Percentiles rank a stretch among this genome's conserved stretches.
phyloP scores from a whole-genome alignment of 2,113 vertebrate species.

The Penelope pileata region DNA sequence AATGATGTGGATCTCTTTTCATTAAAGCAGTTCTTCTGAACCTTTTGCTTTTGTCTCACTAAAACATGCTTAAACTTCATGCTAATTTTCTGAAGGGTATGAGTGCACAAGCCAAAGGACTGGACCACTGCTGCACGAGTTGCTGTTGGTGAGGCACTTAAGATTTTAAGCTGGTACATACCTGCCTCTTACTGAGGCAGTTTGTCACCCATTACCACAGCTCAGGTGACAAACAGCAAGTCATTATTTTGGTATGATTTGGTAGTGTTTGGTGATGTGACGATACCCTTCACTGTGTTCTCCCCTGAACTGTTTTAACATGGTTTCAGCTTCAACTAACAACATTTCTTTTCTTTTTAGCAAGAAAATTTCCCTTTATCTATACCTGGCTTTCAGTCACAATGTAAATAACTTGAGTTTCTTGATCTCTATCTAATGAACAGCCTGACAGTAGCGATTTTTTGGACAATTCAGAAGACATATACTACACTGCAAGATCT shows the following conservation, averaged over 20 bases:
- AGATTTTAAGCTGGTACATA: not conserved
- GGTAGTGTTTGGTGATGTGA: not conserved
- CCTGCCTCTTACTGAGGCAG: not conserved
- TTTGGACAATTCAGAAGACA: slow-evolving; percentile 98
- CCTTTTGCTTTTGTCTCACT: slow-evolving; percentile 4
- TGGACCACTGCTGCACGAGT: not conserved
- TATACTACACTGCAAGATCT: slow-evolving; percentile 99
- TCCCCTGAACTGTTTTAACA: not conserved
- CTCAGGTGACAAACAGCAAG: not conserved
- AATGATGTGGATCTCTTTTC: not conserved
- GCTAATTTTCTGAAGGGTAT: not conserved
- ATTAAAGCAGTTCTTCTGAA: slow-evolving; percentile 3
- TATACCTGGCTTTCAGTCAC: slow-evolving; percentile 68
- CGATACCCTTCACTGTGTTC: not conserved
- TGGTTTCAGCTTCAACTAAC: slow-evolving; percentile 58
- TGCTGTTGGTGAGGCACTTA: not conserved
- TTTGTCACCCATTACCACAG: not conserved
- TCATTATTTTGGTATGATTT: not conserved
- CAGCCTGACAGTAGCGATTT: slow-evolving; percentile 95
- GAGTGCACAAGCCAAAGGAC: not conserved
- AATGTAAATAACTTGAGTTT: slow-evolving; percentile 91
- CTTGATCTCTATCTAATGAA: slow-evolving; percentile 91
- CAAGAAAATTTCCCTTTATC: slow-evolving; percentile 66
- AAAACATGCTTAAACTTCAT: not conserved
- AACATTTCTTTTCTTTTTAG: not conserved